Conservation (phyloP, 2,888 invertebrate species). For the Aspidapion aeneum region DNA sequence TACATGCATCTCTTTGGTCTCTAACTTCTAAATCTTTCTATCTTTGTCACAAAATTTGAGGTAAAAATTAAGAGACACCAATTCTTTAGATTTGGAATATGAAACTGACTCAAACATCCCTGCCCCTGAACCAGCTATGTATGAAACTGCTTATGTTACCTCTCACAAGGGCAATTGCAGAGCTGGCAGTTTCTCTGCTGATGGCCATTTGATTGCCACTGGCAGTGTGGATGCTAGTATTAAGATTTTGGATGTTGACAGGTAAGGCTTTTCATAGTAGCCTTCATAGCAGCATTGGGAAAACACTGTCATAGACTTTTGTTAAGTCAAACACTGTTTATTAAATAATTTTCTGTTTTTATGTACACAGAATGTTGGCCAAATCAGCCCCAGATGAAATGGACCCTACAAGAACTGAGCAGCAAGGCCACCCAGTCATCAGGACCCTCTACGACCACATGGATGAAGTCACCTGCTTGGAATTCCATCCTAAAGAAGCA, state of each 20-base stretch:
- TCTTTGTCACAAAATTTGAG: too few species aligned
- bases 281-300: too few species aligned
- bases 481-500: constrained; percentile 95
- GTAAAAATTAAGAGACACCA: too few species aligned
- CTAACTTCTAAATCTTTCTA: too few species aligned
- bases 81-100: constrained; percentile 89
- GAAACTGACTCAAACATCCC: constrained; percentile 92
- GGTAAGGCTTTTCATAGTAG: background rate
- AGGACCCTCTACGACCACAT: constrained; percentile 96
- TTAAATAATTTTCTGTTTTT: too few species aligned
- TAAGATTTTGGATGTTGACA: constrained; percentile 97
- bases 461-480: constrained; percentile 94
- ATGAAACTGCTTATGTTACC: constrained; percentile 98
- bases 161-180: constrained; percentile 96
- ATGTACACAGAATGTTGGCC: constrained; percentile 76
- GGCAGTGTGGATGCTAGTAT: constrained; percentile 98
- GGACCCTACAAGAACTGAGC: constrained; percentile 78
- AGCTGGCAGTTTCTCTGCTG: constrained; percentile 92
- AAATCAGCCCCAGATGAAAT: constrained; percentile 93
- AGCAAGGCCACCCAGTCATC: constrained; percentile 97
- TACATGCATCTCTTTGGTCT: too few species aligned
- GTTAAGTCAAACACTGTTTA: too few species aligned
- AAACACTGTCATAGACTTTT: too few species aligned
- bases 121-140: constrained; percentile 94
- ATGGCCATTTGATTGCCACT: constrained; percentile 95